Percentiles rank a stretch among this genome's conserved stretches.
Evolutionary conservation across 2,113 vertebrate species (phyloP).

Genomic region (Aptenodytes forsteri): DNA sequence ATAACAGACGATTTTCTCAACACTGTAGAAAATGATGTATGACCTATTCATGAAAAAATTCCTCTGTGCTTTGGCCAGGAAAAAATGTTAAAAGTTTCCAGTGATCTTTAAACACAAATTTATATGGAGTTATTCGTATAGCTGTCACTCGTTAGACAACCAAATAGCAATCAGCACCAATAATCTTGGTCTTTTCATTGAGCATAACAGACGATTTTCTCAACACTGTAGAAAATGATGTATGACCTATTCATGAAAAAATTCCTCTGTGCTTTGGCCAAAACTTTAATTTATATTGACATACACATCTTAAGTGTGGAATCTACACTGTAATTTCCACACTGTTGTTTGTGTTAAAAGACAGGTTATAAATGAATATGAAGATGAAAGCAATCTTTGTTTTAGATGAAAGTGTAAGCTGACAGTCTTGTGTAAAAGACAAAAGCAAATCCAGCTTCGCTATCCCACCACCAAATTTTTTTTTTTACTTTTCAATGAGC

Average conservation of each 20-base stretch:
- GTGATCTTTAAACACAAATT: neutral
- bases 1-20: neutral
- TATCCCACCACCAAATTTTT: neutral
- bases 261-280: neutral
- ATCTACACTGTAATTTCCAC: neutral
- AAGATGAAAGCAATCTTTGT: slow-evolving; percentile 27
- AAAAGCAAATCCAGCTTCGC: neutral
- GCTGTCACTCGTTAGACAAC: neutral
- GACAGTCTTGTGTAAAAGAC: neutral
- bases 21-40: neutral
- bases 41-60: neutral
- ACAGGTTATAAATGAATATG: neutral
- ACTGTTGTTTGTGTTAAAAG: neutral
- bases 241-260: neutral
- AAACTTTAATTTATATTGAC: neutral
- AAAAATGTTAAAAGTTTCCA: neutral
- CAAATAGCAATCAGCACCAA: neutral
- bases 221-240: neutral
- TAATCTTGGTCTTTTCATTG: neutral
- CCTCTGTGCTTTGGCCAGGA: neutral
- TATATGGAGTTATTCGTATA: neutral
- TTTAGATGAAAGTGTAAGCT: neutral
- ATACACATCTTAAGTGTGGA: neutral
- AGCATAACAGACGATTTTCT: neutral
- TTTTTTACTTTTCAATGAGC: neutral